A percentile compares a stretch with the other conserved stretches of the same genome.
Evolutionary conservation across 2,797 vertebrate species (phyloP).

Genomic region (Delichon dasypus): DNA sequence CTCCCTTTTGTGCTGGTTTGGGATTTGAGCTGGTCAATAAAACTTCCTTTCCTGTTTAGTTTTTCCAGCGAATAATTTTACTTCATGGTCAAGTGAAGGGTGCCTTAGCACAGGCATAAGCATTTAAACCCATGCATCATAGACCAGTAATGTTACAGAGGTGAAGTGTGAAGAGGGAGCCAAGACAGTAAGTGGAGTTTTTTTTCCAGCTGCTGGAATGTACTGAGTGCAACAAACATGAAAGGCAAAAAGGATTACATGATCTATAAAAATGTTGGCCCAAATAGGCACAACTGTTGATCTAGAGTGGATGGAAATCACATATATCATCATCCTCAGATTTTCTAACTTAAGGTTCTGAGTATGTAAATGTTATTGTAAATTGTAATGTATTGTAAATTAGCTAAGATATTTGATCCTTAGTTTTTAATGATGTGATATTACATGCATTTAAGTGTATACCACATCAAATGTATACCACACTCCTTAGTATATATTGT

Average conservation of each 20-base stretch:
- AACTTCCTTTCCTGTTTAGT: background rate
- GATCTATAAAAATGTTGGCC: background rate
- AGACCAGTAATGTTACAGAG: background rate
- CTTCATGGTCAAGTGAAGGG: background rate
- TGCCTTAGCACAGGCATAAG: background rate
- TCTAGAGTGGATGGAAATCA: background rate
- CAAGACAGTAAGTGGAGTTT: background rate
- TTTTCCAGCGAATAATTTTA: background rate
- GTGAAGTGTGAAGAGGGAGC: background rate
- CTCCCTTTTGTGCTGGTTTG: background rate
- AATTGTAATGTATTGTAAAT: background rate
- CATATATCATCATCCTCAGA: background rate
- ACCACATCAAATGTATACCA: background rate
- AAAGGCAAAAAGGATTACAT: background rate
- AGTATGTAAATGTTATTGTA: background rate
- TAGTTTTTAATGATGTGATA: background rate
- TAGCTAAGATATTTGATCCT: background rate
- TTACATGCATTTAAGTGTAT: background rate
- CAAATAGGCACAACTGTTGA: background rate
- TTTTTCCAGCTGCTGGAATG: background rate
- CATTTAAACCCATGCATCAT: background rate
- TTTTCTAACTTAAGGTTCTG: background rate
- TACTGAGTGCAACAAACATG: background rate
- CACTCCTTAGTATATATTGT: background rate
- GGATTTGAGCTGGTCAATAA: background rate